These are phyloP conservation scores for Cataglyphis hispanica DNA, from an alignment of 1,140 invertebrate genomes.

Conservation along the genomic window DNA sequence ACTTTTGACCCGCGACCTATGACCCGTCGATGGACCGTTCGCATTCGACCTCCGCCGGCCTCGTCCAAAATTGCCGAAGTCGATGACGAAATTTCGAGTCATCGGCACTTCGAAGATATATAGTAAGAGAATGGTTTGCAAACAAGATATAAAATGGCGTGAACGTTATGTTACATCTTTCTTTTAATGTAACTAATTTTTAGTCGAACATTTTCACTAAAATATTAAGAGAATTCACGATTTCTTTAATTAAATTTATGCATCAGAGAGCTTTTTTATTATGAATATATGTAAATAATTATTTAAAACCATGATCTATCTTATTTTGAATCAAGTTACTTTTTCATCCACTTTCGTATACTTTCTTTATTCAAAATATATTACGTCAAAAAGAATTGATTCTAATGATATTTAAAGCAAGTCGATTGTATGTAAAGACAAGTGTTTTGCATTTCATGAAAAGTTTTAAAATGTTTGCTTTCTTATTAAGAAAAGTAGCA, in stretches of 20 bases:
- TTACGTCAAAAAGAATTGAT: too few species aligned
- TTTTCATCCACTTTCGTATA: too few species aligned
- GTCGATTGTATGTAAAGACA: neutral
- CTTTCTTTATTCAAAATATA: neutral
- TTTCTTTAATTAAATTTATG: neutral
- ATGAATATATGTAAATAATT: neutral
- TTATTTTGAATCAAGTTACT: too few species aligned
- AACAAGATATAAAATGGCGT: constrained; percentile 2
- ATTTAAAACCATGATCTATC: too few species aligned
- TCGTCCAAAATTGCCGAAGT: constrained; percentile 26
- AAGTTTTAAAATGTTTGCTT: neutral
- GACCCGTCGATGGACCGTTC: constrained; percentile 58
- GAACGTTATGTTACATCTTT: constrained; percentile 12
- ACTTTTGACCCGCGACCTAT: constrained; percentile 66
- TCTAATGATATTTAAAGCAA: too few species aligned
- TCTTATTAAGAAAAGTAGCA: neutral
- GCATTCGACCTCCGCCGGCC: constrained; percentile 50
- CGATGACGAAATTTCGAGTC: constrained; percentile 13
- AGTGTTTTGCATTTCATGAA: neutral
- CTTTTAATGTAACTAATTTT: neutral
- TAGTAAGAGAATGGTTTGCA: neutral
- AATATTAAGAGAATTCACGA: neutral
- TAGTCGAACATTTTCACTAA: neutral
- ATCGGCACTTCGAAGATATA: neutral
- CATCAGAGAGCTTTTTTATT: neutral